phyloP scores from a whole-genome alignment of 1,140 invertebrate genomes.

The Caenorhabditis brenneri region DNA sequence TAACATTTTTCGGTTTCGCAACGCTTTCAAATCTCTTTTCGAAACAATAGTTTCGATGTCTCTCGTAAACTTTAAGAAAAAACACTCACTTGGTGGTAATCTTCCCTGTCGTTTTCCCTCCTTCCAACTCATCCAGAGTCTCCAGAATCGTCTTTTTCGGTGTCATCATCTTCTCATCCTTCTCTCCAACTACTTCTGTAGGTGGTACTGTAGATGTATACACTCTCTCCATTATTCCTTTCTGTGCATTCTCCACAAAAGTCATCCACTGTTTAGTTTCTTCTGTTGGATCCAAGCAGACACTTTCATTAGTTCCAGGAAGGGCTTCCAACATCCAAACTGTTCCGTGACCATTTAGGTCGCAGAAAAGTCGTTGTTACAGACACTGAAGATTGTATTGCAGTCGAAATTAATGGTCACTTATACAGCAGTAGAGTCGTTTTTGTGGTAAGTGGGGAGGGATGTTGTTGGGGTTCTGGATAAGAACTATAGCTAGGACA shows the following conservation, averaged over 20 bases:
- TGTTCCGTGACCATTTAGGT: constrained; percentile 24
- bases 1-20: too few relatives aligned
- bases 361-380: not conserved
- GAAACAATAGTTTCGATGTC: too few relatives aligned
- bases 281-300: constrained; percentile 27
- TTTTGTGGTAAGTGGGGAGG: not conserved
- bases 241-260: constrained; percentile 33
- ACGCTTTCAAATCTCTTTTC: too few relatives aligned
- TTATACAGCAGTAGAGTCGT: not conserved
- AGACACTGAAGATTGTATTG: not conserved
- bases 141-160: not conserved
- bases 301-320: constrained; percentile 21
- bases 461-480: too few relatives aligned
- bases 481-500: not conserved
- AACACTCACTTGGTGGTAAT: not conserved
- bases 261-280: constrained; percentile 28
- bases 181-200: not conserved
- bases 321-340: constrained; percentile 27
- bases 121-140: constrained; percentile 10
- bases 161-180: not conserved
- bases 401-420: constrained; percentile 6
- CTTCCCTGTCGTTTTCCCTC: not conserved
- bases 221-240: constrained; percentile 18
- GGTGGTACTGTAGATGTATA: not conserved
- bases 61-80: too few relatives aligned